A percentile compares a stretch with the other conserved stretches of the same genome.
These are phyloP conservation scores for Lysandra coridon DNA, from an alignment of 2,888 invertebrate genomes.

Conservation along the genomic window DNA sequence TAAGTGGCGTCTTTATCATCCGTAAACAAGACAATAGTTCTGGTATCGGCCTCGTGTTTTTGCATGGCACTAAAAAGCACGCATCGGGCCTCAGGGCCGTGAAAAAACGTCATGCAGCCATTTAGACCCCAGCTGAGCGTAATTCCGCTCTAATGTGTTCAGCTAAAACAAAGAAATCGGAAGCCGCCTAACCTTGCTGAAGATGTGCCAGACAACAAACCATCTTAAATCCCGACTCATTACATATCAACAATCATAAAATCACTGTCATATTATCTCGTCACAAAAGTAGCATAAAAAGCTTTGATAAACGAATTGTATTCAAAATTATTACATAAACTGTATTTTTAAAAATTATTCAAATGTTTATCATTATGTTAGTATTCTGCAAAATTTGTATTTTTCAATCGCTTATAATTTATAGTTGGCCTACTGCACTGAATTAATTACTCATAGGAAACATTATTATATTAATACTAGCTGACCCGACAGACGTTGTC, in stretches of 20 bases:
- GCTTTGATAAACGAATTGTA: background rate
- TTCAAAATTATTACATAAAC: background rate
- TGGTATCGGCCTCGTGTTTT: slow-evolving; percentile 57
- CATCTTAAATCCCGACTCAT: background rate
- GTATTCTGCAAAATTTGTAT: too few relatives aligned
- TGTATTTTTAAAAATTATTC: too few relatives aligned
- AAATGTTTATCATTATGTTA: too few relatives aligned
- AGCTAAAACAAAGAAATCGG: slow-evolving; percentile 68
- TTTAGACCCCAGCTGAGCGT: slow-evolving; percentile 74
- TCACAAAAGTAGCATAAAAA: background rate
- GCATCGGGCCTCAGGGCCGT: slow-evolving; percentile 61
- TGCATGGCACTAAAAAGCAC: slow-evolving; percentile 51
- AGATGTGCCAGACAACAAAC: slow-evolving; percentile 29
- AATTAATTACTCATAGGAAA: too few relatives aligned
- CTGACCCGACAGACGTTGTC: too few relatives aligned
- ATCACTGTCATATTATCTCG: slow-evolving; percentile 1
- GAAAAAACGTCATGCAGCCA: slow-evolving; percentile 63
- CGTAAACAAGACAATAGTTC: slow-evolving; percentile 47
- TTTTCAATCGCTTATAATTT: too few relatives aligned
- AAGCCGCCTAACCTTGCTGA: slow-evolving; percentile 62
- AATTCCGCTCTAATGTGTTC: slow-evolving; percentile 65
- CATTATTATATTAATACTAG: background rate
- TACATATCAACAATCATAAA: background rate
- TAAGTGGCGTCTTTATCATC: slow-evolving; percentile 42
- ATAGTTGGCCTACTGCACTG: too few relatives aligned